These are phyloP conservation scores for Sebastes melanostomus DNA, from an alignment of 2,797 vertebrate genomes.

Conservation along the genomic window DNA sequence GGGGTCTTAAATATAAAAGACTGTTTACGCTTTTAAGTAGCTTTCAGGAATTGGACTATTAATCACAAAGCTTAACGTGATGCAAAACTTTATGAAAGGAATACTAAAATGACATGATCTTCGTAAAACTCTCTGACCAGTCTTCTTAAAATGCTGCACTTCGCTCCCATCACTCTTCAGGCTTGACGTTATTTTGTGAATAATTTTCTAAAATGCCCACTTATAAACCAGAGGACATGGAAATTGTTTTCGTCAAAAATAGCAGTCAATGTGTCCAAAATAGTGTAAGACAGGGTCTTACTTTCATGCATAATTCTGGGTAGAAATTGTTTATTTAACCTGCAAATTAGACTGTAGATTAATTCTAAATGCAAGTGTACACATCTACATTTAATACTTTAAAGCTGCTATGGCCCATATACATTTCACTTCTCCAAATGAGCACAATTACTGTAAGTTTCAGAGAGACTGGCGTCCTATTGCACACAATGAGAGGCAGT, in stretches of 20 bases:
- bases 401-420: conserved; percentile 3
- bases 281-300: background rate
- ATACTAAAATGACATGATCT: background rate
- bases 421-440: conserved; percentile 12
- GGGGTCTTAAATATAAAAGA: conserved; percentile 36
- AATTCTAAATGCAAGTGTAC: background rate
- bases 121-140: background rate
- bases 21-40: conserved; percentile 28
- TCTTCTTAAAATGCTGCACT: background rate
- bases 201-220: background rate
- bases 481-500: conserved; percentile 16
- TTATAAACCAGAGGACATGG: background rate
- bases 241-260: background rate
- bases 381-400: background rate
- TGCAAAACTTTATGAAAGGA: conserved; percentile 22
- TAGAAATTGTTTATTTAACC: background rate
- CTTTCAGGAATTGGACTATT: conserved; percentile 8
- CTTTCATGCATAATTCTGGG: background rate
- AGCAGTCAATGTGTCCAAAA: background rate
- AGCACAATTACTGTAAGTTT: conserved; percentile 14
- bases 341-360: background rate
- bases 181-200: background rate
- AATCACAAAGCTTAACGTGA: conserved; percentile 21
- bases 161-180: background rate
- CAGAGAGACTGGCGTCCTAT: conserved; percentile 5